phyloP scores from a whole-genome alignment of 2,113 vertebrate genomes.

The Fulica atra region DNA sequence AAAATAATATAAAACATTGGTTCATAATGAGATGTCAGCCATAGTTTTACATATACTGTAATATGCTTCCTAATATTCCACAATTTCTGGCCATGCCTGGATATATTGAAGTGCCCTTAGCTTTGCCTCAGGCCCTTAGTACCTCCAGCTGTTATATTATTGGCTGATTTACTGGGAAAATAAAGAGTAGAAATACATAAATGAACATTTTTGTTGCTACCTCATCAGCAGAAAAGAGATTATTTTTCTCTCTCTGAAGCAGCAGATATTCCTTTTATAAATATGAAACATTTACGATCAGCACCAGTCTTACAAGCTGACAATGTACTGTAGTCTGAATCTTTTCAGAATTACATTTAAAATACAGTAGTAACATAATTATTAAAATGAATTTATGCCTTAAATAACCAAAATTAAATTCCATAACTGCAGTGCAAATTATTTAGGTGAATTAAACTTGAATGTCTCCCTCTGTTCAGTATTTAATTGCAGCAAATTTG shows the following conservation, averaged over 20 bases:
- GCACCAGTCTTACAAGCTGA: slow-evolving; percentile 42
- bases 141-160: slow-evolving; percentile 76
- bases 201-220: slow-evolving; percentile 72
- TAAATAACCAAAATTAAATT: slow-evolving; percentile 77
- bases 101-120: slow-evolving; percentile 71
- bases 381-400: slow-evolving; percentile 72
- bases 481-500: slow-evolving; percentile 72
- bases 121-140: slow-evolving; percentile 72
- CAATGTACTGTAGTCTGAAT: slow-evolving; percentile 24
- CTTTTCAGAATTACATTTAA: slow-evolving; percentile 57
- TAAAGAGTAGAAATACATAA: slow-evolving; percentile 73
- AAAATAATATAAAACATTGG: slow-evolving; percentile 35
- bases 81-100: slow-evolving; percentile 36
- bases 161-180: slow-evolving; percentile 74
- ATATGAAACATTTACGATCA: slow-evolving; percentile 6
- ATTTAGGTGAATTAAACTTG: slow-evolving; percentile 70
- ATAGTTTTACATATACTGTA: slow-evolving; percentile 43
- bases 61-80: slow-evolving; percentile 38
- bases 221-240: slow-evolving; percentile 72
- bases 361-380: slow-evolving; percentile 69
- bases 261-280: slow-evolving; percentile 36
- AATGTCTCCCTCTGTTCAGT: slow-evolving; percentile 55
- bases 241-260: slow-evolving; percentile 53
- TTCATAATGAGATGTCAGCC: slow-evolving; percentile 41
- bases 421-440: slow-evolving; percentile 63